phyloP scores from a whole-genome alignment of 1,140 invertebrate genomes.

The Pseudomyrmex gracilis region DNA sequence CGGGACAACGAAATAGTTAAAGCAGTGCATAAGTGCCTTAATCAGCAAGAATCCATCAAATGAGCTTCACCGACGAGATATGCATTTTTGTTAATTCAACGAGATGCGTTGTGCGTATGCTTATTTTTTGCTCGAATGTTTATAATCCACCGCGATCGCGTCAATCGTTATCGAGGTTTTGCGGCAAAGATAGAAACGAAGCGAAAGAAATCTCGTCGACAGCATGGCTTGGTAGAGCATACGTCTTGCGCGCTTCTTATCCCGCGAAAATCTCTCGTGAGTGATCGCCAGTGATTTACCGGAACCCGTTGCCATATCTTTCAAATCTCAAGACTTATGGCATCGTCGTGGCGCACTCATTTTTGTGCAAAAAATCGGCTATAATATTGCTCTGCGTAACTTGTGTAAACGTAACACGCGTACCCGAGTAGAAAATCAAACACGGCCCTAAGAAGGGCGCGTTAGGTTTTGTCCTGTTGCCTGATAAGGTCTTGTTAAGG shows the following conservation, averaged over 20 bases:
- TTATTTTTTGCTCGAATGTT: slow-evolving; percentile 53
- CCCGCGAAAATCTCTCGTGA: slow-evolving; percentile 65
- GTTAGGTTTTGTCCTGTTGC: no score
- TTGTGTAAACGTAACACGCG: neutral
- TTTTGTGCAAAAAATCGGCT: slow-evolving; percentile 41
- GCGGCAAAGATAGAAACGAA: slow-evolving; percentile 51
- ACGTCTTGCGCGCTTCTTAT: slow-evolving; percentile 68
- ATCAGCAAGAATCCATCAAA: slow-evolving; percentile 39
- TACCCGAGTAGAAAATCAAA: no score
- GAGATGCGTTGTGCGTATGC: neutral
- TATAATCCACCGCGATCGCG: slow-evolving; percentile 42
- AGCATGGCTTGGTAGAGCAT: slow-evolving; percentile 27
- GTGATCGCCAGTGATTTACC: slow-evolving; percentile 72
- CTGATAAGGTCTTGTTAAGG: no score
- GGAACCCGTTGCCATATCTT: slow-evolving; percentile 60
- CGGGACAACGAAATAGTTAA: slow-evolving; percentile 42
- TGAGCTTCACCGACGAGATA: slow-evolving; percentile 3
- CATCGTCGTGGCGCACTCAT: slow-evolving; percentile 58
- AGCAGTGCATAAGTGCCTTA: slow-evolving; percentile 32
- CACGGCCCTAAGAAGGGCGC: no score
- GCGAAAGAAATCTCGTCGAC: slow-evolving; percentile 14
- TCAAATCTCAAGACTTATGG: slow-evolving; percentile 71
- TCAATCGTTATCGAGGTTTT: slow-evolving; percentile 24
- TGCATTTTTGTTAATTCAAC: slow-evolving; percentile 40
- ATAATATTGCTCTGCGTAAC: slow-evolving; percentile 29